Conservation (phyloP, 2,113 vertebrate species). For the Seriola aureovittata region DNA sequence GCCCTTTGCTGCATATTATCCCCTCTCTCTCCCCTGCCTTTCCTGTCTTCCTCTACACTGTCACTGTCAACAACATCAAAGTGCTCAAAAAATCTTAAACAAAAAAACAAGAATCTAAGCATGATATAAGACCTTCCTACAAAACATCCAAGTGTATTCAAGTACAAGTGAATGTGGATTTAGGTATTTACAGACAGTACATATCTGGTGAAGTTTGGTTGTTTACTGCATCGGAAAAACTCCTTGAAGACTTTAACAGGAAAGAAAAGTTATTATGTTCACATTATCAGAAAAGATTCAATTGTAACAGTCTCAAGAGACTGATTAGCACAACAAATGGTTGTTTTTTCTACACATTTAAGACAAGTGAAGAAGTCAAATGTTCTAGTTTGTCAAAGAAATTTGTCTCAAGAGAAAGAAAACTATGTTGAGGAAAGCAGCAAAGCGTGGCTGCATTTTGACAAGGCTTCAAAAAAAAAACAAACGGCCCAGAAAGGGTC, state of each 20-base stretch:
- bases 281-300: neutral
- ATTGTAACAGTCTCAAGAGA: neutral
- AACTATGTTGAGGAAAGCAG: constrained; percentile 24
- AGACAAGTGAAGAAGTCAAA: constrained; percentile 35
- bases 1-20: too few species aligned
- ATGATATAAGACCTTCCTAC: neutral
- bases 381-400: constrained; percentile 20
- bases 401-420: constrained; percentile 21
- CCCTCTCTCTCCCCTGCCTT: too few species aligned
- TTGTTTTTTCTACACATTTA: constrained; percentile 10
- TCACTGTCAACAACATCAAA: too few species aligned
- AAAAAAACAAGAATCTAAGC: too few species aligned
- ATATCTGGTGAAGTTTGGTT: neutral
- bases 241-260: neutral
- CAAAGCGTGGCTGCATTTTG: constrained; percentile 44
- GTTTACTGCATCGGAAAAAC: neutral
- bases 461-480: constrained; percentile 54
- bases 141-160: neutral
- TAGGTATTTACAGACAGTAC: neutral
- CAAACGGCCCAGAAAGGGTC: constrained; percentile 51
- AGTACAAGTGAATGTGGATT: neutral
- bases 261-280: neutral
- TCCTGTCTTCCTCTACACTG: too few species aligned
- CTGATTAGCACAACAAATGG: neutral
- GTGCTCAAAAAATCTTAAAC: too few species aligned